phyloP scores from a whole-genome alignment of 2,888 invertebrate species.

The Busseola fusca region DNA sequence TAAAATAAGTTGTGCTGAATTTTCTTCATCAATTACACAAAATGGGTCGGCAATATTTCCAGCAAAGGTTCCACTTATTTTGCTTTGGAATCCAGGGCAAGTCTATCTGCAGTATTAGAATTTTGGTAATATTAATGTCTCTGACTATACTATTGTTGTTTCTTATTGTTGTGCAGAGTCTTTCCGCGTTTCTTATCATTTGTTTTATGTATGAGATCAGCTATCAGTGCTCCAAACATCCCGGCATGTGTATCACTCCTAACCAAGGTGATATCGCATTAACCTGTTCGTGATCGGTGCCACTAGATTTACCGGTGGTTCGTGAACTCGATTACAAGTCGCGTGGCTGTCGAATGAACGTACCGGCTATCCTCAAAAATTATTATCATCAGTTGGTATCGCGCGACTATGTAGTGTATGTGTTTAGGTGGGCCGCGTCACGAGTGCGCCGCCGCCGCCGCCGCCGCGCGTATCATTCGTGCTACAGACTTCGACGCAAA shows the following conservation, averaged over 20 bases:
- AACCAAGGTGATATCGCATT: slow-evolving; percentile 69
- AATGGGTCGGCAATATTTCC: slow-evolving; percentile 8
- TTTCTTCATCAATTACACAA: slow-evolving; percentile 30
- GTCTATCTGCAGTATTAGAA: neutral
- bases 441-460: slow-evolving; percentile 84
- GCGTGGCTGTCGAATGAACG: slow-evolving; percentile 81
- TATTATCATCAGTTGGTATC: slow-evolving; percentile 77
- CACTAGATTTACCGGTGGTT: slow-evolving; percentile 68
- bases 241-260: slow-evolving; percentile 73
- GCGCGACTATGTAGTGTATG: slow-evolving; percentile 75
- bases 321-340: slow-evolving; percentile 76
- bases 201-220: slow-evolving; percentile 64
- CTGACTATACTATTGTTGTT: neutral
- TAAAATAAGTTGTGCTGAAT: slow-evolving; percentile 52
- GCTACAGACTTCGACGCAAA: slow-evolving; percentile 79
- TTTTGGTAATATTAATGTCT: neutral
- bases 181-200: slow-evolving; percentile 31
- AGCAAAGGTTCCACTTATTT: slow-evolving; percentile 1
- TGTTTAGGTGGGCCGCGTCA: slow-evolving; percentile 81
- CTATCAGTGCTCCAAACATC: slow-evolving; percentile 57
- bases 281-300: slow-evolving; percentile 76
- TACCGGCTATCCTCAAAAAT: slow-evolving; percentile 79
- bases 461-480: slow-evolving; percentile 83
- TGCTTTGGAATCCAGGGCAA: neutral
- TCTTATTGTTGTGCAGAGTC: slow-evolving; percentile 23